phyloP scores from a whole-genome alignment of 1,140 invertebrate species.

The Marisa cornuarietis region DNA sequence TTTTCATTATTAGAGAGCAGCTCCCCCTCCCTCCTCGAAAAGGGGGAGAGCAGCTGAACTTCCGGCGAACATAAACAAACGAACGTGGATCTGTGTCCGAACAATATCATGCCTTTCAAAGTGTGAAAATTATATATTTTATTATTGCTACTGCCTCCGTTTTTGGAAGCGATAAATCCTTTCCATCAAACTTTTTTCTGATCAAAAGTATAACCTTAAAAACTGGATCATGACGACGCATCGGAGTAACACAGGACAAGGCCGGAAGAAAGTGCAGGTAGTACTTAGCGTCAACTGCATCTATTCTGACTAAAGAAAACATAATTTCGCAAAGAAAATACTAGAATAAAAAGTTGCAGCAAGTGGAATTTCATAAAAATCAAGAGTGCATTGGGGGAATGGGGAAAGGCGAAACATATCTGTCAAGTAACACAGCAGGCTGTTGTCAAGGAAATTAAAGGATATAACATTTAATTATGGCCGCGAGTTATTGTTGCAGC shows the following conservation, averaged over 20 bases:
- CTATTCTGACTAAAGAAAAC: not conserved
- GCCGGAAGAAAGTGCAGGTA: slow-evolving; percentile 35
- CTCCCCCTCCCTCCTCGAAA: not conserved
- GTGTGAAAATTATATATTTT: slow-evolving; percentile 6
- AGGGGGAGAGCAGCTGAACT: not conserved
- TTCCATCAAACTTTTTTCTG: not conserved
- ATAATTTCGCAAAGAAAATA: not conserved
- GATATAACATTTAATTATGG: too few species aligned
- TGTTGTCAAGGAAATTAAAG: too few species aligned
- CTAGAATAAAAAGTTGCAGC: not conserved
- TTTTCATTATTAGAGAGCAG: too few species aligned
- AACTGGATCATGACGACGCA: slow-evolving; percentile 27
- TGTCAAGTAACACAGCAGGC: too few species aligned
- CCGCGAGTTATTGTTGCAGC: too few species aligned
- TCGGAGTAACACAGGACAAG: slow-evolving; percentile 21
- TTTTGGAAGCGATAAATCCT: not conserved
- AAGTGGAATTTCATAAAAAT: too few species aligned
- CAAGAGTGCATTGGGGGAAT: too few species aligned
- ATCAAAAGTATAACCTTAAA: not conserved
- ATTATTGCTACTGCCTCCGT: not conserved
- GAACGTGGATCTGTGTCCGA: not conserved
- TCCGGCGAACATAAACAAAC: slow-evolving; percentile 12
- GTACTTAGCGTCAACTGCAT: not conserved
- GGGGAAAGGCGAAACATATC: too few species aligned
- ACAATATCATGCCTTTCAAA: not conserved